phyloP scores from a whole-genome alignment of 2,113 vertebrate species.

The Rhegmatorhina hoffmannsi region DNA sequence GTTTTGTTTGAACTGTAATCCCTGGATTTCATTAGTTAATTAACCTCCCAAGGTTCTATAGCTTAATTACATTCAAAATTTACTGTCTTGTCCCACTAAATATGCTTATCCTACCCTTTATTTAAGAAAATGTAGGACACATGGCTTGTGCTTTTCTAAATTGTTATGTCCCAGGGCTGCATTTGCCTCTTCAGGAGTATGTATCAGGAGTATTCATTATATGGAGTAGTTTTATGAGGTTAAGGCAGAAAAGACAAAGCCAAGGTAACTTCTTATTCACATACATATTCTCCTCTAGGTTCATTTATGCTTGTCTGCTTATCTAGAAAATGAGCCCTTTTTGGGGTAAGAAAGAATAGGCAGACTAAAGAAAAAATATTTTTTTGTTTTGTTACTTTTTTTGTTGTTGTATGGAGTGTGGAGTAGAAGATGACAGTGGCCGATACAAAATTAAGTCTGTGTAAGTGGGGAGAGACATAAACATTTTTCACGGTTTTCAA shows the following conservation, averaged over 20 bases:
- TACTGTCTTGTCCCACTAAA: constrained; percentile 12
- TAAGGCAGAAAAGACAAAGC: neutral
- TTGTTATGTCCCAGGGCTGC: neutral
- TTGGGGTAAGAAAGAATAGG: neutral
- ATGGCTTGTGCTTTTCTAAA: neutral
- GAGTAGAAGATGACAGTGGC: neutral
- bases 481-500: neutral
- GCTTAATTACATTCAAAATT: constrained; percentile 38
- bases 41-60: constrained; percentile 40
- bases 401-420: neutral
- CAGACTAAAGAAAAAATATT: neutral
- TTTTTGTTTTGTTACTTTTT: neutral
- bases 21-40: constrained; percentile 33
- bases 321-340: neutral
- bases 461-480: neutral
- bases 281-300: neutral
- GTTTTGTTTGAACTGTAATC: constrained; percentile 6
- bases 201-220: neutral
- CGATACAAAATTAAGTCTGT: neutral
- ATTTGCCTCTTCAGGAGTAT: neutral
- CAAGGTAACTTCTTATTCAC: neutral
- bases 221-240: neutral
- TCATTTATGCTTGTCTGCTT: neutral
- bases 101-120: constrained; percentile 17
- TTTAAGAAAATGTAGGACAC: constrained; percentile 34